Conservation (phyloP, 2,888 invertebrate species). For the Caenorhabditis doughertyi region DNA sequence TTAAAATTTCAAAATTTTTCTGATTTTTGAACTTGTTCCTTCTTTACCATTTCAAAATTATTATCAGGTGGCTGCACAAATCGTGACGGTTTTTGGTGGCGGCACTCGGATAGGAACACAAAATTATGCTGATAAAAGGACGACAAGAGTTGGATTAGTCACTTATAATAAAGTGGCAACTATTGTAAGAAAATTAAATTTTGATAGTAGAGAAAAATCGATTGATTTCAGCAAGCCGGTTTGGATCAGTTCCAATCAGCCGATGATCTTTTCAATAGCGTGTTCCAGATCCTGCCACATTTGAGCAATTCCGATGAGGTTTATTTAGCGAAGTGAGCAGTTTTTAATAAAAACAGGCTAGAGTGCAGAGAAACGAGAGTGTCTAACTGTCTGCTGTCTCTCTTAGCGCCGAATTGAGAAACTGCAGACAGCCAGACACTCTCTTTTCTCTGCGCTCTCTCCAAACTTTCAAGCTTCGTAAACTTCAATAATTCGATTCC, state of each 20-base stretch:
- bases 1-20: no score
- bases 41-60: background rate
- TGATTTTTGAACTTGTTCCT: background rate
- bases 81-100: constrained; percentile 47
- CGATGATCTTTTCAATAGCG: constrained; percentile 26
- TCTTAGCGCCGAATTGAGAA: background rate
- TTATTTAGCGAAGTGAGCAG: constrained; percentile 25
- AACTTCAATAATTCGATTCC: background rate
- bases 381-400: no score
- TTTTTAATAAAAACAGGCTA: background rate
- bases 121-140: constrained; percentile 38
- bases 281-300: constrained; percentile 21
- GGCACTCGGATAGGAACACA: constrained; percentile 43
- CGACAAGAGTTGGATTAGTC: constrained; percentile 46
- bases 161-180: constrained; percentile 43
- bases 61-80: constrained; percentile 51
- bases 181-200: background rate
- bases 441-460: background rate
- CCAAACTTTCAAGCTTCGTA: background rate
- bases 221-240: constrained; percentile 40
- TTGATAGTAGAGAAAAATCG: background rate
- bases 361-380: no score
- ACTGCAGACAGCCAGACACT: background rate
- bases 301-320: constrained; percentile 30
- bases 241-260: constrained; percentile 38